Evolutionary conservation across 2,113 vertebrate genomes (phyloP).

Genomic region (Camelus bactrianus): DNA sequence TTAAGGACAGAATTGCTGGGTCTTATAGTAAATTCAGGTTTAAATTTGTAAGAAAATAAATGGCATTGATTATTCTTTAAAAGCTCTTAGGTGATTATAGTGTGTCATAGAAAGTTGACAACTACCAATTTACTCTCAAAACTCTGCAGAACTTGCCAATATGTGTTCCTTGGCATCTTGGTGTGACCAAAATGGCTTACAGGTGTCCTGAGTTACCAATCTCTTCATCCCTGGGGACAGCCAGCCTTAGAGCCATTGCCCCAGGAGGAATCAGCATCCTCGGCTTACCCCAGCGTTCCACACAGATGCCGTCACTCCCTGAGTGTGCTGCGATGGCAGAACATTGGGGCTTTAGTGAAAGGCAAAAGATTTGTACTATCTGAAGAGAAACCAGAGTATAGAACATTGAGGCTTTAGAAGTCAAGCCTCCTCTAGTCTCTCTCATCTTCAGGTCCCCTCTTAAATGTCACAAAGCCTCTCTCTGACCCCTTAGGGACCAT

Average conservation of each 20-base stretch:
- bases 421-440: neutral
- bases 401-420: neutral
- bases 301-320: neutral
- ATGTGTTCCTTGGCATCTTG: neutral
- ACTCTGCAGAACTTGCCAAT: neutral
- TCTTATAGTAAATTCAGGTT: neutral
- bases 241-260: neutral
- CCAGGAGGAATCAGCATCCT: neutral
- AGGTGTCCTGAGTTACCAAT: neutral
- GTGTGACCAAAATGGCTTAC: neutral
- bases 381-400: no score
- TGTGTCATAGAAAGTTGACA: neutral
- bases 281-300: neutral
- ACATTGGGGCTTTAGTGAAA: neutral
- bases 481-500: neutral
- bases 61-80: neutral
- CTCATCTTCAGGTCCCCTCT: neutral
- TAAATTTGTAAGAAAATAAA: neutral
- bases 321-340: neutral
- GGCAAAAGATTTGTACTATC: no score
- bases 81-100: neutral
- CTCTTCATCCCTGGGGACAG: neutral
- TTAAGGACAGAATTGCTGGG: neutral
- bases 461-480: neutral
- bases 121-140: neutral